phyloP scores from a whole-genome alignment of 2,888 invertebrate species.

The Drosophila greeni region DNA sequence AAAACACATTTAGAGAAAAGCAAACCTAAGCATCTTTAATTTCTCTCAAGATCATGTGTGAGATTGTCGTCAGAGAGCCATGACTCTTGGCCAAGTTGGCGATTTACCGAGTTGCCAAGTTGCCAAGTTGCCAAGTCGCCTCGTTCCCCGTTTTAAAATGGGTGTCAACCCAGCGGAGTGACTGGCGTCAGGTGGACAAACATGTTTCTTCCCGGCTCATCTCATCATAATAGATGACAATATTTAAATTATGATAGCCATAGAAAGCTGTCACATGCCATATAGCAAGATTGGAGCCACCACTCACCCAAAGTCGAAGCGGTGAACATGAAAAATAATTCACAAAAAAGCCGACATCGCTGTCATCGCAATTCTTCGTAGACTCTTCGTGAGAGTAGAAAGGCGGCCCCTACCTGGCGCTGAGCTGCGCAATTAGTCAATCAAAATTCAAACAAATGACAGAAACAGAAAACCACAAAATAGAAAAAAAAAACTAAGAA shows the following conservation, averaged over 20 bases:
- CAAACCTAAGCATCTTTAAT: not conserved
- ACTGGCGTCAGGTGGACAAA: conserved; percentile 62
- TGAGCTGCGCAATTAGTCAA: conserved; percentile 73
- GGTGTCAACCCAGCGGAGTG: conserved; percentile 46
- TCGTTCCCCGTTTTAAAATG: conserved; percentile 14
- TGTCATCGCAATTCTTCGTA: conserved; percentile 2
- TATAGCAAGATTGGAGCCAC: conserved; percentile 8
- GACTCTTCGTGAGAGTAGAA: not conserved
- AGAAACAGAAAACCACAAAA: conserved; percentile 30
- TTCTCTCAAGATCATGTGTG: conserved; percentile 31
- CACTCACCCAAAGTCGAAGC: conserved; percentile 27
- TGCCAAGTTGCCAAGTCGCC: conserved; percentile 10
- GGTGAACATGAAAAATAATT: conserved; percentile 34
- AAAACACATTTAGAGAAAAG: not conserved
- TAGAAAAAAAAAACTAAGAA: not conserved
- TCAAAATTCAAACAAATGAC: conserved; percentile 69
- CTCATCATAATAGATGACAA: conserved; percentile 58
- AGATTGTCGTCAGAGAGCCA: conserved; percentile 31
- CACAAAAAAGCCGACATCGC: conserved; percentile 11
- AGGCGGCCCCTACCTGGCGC: conserved; percentile 40
- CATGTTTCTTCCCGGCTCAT: conserved; percentile 38
- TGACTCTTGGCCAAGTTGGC: conserved; percentile 19
- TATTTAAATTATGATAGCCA: conserved; percentile 73
- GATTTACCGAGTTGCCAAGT: conserved; percentile 5
- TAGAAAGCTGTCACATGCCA: conserved; percentile 37